phyloP scores from a whole-genome alignment of 1,140 invertebrate genomes.

The Chymomyza costata region DNA sequence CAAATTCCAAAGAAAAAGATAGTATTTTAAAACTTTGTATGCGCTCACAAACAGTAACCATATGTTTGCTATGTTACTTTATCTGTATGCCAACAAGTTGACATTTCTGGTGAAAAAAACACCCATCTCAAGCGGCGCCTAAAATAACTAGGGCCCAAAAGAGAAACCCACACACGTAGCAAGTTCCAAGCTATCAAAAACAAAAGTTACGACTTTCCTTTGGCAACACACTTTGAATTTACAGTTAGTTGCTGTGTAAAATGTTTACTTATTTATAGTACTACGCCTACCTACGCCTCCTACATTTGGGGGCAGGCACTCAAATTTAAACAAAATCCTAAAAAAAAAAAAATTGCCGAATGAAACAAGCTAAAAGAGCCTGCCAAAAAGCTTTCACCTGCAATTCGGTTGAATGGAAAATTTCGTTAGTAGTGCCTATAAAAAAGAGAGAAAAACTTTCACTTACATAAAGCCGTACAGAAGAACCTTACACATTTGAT shows the following conservation, averaged over 20 bases:
- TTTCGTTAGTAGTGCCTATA: conserved; percentile 38
- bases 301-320: conserved; percentile 22
- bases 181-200: too few species aligned
- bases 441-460: conserved; percentile 29
- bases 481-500: conserved; percentile 15
- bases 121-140: too few species aligned
- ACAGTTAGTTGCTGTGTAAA: conserved; percentile 35
- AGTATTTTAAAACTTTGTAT: too few species aligned
- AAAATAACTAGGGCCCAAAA: too few species aligned
- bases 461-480: conserved; percentile 20
- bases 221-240: conserved; percentile 23
- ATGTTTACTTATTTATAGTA: conserved; percentile 39
- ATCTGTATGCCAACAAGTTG: too few species aligned
- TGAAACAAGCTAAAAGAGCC: conserved; percentile 6
- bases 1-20: too few species aligned
- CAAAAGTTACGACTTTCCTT: too few species aligned
- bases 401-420: conserved; percentile 40
- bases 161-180: too few species aligned
- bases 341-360: conserved; percentile 19
- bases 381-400: conserved; percentile 41
- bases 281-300: neutral
- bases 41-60: too few species aligned
- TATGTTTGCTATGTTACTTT: too few species aligned
- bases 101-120: too few species aligned
- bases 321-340: conserved; percentile 36